phyloP scores from a whole-genome alignment of 2,888 invertebrate genomes.

The Orthosia gracilis region DNA sequence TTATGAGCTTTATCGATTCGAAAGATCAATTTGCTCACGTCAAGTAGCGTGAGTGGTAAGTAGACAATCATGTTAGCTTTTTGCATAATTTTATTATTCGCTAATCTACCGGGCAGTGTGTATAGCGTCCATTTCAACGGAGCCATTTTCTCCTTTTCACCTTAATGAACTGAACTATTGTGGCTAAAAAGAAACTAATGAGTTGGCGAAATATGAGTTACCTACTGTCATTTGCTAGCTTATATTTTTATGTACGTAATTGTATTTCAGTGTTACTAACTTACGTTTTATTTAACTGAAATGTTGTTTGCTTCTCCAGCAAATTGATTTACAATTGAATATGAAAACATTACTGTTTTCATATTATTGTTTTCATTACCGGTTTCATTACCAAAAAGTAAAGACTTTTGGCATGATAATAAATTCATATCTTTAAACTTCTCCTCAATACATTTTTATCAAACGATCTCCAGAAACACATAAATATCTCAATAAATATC shows the following conservation, averaged over 20 bases:
- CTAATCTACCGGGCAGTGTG: constrained; percentile 38
- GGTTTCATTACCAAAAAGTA: too few relatives aligned
- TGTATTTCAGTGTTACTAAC: too few relatives aligned
- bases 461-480: background rate
- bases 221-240: background rate
- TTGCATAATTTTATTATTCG: constrained; percentile 62
- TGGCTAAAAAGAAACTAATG: constrained; percentile 52
- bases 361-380: too few relatives aligned
- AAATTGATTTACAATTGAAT: background rate
- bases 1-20: constrained; percentile 43
- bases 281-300: background rate
- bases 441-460: background rate
- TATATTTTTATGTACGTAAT: too few relatives aligned
- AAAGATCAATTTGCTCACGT: constrained; percentile 36
- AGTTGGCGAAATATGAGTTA: constrained; percentile 28
- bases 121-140: constrained; percentile 42
- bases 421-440: background rate
- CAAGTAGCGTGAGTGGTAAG: constrained; percentile 22
- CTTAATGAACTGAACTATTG: constrained; percentile 76
- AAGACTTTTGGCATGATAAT: background rate
- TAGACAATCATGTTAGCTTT: constrained; percentile 37
- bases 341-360: background rate
- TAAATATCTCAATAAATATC: constrained; percentile 24
- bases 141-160: constrained; percentile 77
- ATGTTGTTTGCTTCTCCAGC: background rate